A percentile compares a stretch with the other conserved stretches of the same genome.
phyloP scores from a whole-genome alignment of 2,888 invertebrate genomes.

The Xestia rhomboidea region DNA sequence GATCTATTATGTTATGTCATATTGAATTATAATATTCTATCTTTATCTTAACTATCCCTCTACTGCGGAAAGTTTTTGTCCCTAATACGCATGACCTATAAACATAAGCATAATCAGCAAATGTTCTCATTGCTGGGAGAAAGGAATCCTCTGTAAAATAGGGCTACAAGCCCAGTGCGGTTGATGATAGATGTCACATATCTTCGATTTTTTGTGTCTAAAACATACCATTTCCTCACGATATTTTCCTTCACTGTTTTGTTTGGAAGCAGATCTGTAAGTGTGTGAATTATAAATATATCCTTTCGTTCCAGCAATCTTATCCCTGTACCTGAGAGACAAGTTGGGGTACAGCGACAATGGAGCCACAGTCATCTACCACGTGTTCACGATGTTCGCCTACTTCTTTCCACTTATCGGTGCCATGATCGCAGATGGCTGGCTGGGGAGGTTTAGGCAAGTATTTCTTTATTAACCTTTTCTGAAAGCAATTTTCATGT shows the following conservation, averaged over 20 bases:
- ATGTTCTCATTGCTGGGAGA: too few relatives aligned
- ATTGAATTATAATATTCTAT: neutral
- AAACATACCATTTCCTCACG: too few relatives aligned
- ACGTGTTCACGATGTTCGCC: constrained; percentile 96
- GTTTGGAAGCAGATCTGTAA: neutral
- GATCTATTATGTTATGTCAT: neutral
- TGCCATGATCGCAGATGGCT: constrained; percentile 98
- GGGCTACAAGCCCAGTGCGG: too few relatives aligned
- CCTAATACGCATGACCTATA: neutral
- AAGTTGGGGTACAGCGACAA: constrained; percentile 94
- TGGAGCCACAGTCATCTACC: constrained; percentile 96
- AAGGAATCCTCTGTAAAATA: too few relatives aligned
- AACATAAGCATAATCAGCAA: neutral
- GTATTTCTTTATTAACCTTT: constrained; percentile 27
- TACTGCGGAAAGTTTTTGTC: neutral
- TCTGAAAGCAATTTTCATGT: neutral
- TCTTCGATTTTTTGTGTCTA: too few relatives aligned
- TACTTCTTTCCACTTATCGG: constrained; percentile 97
- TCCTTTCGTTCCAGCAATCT: constrained; percentile 93
- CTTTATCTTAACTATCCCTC: neutral
- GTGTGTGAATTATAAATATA: neutral
- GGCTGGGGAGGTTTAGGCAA: constrained; percentile 96
- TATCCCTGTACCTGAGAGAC: constrained; percentile 96
- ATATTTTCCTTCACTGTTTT: too few relatives aligned
- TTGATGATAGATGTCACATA: too few relatives aligned